phyloP scores from a whole-genome alignment of 2,797 vertebrate genomes.

The Malurus leucopterus region DNA sequence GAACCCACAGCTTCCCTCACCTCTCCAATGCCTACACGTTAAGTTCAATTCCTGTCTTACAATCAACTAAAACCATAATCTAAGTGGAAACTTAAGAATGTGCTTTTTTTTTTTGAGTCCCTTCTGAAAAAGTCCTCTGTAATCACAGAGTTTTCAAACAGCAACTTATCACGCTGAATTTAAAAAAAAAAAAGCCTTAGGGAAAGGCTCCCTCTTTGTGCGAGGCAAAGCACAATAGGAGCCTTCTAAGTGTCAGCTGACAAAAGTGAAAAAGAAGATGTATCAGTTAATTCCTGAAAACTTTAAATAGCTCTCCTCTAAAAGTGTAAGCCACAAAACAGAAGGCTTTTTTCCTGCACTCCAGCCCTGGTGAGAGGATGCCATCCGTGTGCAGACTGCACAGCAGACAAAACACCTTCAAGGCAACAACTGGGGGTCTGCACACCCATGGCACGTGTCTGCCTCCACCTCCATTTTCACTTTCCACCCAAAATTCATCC shows the following conservation, averaged over 20 bases:
- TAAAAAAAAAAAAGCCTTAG: background rate
- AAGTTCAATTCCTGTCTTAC: background rate
- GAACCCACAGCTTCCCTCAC: background rate
- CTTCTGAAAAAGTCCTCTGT: background rate
- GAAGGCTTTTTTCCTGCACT: background rate
- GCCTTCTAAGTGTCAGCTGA: background rate
- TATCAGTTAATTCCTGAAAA: background rate
- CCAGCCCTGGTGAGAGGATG: background rate
- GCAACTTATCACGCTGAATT: background rate
- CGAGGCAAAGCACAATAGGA: background rate
- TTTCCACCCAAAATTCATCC: background rate
- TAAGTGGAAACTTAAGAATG: background rate
- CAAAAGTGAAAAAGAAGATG: background rate
- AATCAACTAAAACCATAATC: background rate
- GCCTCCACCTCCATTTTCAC: background rate
- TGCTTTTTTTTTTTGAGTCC: background rate
- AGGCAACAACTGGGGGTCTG: background rate
- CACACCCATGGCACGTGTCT: background rate
- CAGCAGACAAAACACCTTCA: background rate
- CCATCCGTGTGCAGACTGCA: background rate
- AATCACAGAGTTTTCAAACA: background rate
- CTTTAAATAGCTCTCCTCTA: background rate
- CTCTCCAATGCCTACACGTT: background rate
- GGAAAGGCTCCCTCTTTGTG: slow-evolving; percentile 3
- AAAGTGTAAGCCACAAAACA: rapidly evolving